Base-by-base conservation (phyloP, 2,888 invertebrate genomes). In the Agrotis puta region DNA sequence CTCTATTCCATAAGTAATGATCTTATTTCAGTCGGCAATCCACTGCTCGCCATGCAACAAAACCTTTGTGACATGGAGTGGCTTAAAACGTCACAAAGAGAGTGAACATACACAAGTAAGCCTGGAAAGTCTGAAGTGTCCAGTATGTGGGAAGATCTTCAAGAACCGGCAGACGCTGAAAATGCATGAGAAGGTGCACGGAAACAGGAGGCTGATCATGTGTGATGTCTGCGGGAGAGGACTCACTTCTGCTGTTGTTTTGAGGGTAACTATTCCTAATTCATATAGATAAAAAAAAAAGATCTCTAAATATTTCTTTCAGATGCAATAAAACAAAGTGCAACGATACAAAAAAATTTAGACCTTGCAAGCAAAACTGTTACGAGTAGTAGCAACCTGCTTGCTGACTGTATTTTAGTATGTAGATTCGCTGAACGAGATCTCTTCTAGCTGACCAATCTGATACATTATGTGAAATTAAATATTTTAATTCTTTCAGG, bases 221-320 rank as follows among this genome's bases (percentile, higher is more conserved):
- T 96, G 96, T 69, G 93, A 96, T 79, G 84, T 94, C 0, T 96
- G 96, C 54, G 96, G 96, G 0, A 94, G 92, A 75, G 91, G 88
- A n/a, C 93, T 90, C 61, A 90, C 91, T 9, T 89, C 91, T 2
- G 86, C 88, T 54, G 87, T 89, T 73, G 88, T 88, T 64, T 89
- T 95, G 39, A 92, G 90, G 89, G 95, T 94, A 85, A 76, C 50
- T 24, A 69, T 54, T 22, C 0, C 11, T 61, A n/a, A 68, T 56
- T 47, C 2, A 0, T 6, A 47, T 16, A 27, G 24, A 27, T 54
- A 27, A 27, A 27, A n/a, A n/a, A n/a, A n/a, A n/a, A n/a, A n/a
- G n/a, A 27, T 27, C 27, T 27, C 27, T 27, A 27, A n/a, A n/a
- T n/a, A n/a, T n/a, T n/a, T n/a, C n/a, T n/a, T n/a, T n/a, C n/a